Base-by-base conservation (phyloP, 2,113 vertebrate species). In the Pseudois nayaur region DNA sequence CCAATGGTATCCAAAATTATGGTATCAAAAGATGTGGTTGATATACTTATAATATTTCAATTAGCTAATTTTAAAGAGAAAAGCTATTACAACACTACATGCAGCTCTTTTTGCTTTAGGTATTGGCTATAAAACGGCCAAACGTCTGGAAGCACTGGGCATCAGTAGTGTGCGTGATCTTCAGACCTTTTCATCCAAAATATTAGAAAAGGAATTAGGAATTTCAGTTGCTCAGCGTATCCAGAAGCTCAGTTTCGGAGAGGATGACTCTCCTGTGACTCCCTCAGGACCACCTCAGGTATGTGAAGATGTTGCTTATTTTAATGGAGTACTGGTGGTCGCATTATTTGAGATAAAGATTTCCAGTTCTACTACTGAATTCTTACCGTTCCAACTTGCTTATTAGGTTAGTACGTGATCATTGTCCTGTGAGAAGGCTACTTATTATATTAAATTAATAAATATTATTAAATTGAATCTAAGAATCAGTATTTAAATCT, bases 281-380 rank as follows among this genome's bases (percentile, higher is more conserved):
- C 99, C 99, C 0, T 98, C 99, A 3, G 99, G 99, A 50, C 99
- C 99, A 31, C 99, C 99, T 52, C 99, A 99, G 99, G 99, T 99
- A 50, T 5, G 0, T 19, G 3, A 17, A 25, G 6, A 3, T 82
- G 43, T 8, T 31, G 31, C 9, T 95, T 87, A 52, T 48, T 71
- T 87, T 86, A 31, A 45, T 17, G 74, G 40, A 27, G 33, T 95
- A 6, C 52, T 92, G 8, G 6, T 27, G 90, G 1, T 96, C 33
- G 54, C 54, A 50, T 71, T 57, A 57, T 36, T 79, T 89, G 14
- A 78, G 57, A 55, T 67, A 52, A 95, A 95, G 43, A 54, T 87
- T 91, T 81, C 67, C 90, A 86, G 31, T 54, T 81, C 55, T 64
- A 76, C 7, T 87, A 29, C 36, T 54, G 19, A 78, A 57, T 78